Base-by-base conservation (phyloP, 2,888 invertebrate genomes). In the Hypselothyrea guttata region DNA sequence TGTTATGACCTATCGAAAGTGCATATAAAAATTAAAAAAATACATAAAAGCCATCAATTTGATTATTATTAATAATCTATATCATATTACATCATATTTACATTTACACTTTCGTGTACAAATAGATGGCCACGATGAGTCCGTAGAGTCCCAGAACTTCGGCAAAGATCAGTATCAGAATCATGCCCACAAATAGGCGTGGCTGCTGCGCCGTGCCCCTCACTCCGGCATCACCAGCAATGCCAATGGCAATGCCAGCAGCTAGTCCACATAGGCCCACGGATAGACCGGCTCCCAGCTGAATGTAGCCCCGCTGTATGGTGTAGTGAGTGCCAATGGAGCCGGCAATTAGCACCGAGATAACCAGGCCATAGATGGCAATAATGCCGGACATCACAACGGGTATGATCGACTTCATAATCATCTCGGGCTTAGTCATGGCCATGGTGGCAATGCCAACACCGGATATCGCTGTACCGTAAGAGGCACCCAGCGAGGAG, bases 111-210 rank as follows among this genome's bases (percentile, higher is more conserved):
- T 96, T 97, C 91, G 98, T 96, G 93, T 97, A 98, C 88, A 99
- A 93, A 92, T 97, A 98, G 91, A 99, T 97, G 91, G 98, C 98
- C 86, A 99, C 99, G 91, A 99, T 99, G 88, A 99, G 95, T 90
- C 99, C 99, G 92, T 99, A 99, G 78, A 99, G 96, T 94, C 99
- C 99, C 93, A 99, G 94, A 89, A 99, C 99, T 94, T 99, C 99
- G 88, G 99, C 99, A 93, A 99, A 99, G 93, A 99, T 99, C 91
- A 99, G 96, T 92, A 99, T 99, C 88, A 99, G 94, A 91, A 99
- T 98, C 98, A 99, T 99, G 91, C 99, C 99, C 89, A 99, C 99
- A 93, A 98, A 99, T 86, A 99, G 94, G 91, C 99, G 96, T 40
- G 99, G 99, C 90, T 99, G 99, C 90, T 99, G 98, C 71, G 98